Evolutionary conservation across 2,888 invertebrate species (phyloP), one percentile per base, ranked within the genome.

Genomic region (Buathra laborator): DNA sequence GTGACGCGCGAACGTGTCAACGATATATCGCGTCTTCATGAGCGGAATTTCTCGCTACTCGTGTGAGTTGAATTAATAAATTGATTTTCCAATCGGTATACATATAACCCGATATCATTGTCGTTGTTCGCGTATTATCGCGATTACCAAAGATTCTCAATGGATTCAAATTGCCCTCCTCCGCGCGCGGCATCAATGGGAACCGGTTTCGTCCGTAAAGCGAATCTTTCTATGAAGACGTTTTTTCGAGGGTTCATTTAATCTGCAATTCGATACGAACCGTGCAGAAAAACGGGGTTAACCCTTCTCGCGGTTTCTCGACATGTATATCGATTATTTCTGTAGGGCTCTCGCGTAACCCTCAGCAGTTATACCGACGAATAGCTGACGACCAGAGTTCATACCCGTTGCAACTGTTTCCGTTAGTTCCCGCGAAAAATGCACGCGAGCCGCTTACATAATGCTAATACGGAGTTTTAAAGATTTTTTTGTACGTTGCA

Each of bases 251-350:
- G 37, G 19, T 24, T 19, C 24, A 44, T 56, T 72, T 44, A 16
- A 24, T 24, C 14, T 16, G 43, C 19, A 71, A 43, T 43, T 14
- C 56, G 53, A 43, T 43, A 19, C 37, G 59, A 72, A 56, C 59
- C 44, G 44, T 29, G 2, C 9, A 29, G 5, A n/a, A 5, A 14
- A 44, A 44, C 29, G 56, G 24, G 14, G 14, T n/a, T 4, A 24
- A 43, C 9, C 1, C 43, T 2, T 46, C 29, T 44, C 59, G n/a
- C 1, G 32, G 32, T 29, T 59, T 59, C n/a, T 37, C 29, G n/a
- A 29, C 19, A n/a, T 56, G 12, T 24, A 48, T 74, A 74, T 74
- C 62, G 74, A 74, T 74, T 37, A 37, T 74, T 74, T 62, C 44
- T 44, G 62, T 29, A 9, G 10, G 6, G 37, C 24, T n/a, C 9